Evolutionary conservation across 2,888 invertebrate species (phyloP), one percentile per base, ranked within the genome.

Genomic region (Orthonevra nobilis): DNA sequence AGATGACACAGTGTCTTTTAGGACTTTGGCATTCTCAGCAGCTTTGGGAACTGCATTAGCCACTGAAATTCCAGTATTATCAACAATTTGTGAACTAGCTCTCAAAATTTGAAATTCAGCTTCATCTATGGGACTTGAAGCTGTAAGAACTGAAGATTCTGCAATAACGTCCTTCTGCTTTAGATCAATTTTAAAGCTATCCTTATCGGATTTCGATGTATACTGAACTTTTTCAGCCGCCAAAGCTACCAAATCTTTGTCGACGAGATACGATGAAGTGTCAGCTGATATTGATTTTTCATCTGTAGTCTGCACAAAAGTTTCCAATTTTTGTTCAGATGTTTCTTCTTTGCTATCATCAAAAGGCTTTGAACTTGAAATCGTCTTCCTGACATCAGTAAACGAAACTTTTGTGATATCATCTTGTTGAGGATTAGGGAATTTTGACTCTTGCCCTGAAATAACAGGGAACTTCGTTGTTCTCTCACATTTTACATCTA

Each of bases 211-310:
- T 54, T 70, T 77, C 0, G 58, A 19, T 60, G 75, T 0, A 52
- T 52, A 2, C 1, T 58, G n/a, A 6, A 64, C 70, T 32, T 79
- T 79, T 5, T 48, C 20, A 10, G 81, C 64, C 5, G 81, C 50
- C 2, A 84, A 54, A 14, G 60, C 68, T 36, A 42, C 75, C 1
- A 82, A 58, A 0, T 84, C 86, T 50, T 83, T 82, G n/a, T 87
- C 87, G 12, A 86, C 83, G 2, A 87, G 87, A 2, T 86, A 84
- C 1, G 87, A 87, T 30, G 81, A 83, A 1, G 70, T 73, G 1
- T 66, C 52, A 3, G 4, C 20, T 0, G 34, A 9, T 3, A 20
- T 9, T 9, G 4, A 30, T 0, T 15, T 26, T 28, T 46, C 20
- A 17, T 7, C 19, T 19, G 10, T 14, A 19, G 40, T 19, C 14